Evolutionary conservation across 1,140 invertebrate genomes (phyloP).

Genomic region (Zaprionus inermis): DNA sequence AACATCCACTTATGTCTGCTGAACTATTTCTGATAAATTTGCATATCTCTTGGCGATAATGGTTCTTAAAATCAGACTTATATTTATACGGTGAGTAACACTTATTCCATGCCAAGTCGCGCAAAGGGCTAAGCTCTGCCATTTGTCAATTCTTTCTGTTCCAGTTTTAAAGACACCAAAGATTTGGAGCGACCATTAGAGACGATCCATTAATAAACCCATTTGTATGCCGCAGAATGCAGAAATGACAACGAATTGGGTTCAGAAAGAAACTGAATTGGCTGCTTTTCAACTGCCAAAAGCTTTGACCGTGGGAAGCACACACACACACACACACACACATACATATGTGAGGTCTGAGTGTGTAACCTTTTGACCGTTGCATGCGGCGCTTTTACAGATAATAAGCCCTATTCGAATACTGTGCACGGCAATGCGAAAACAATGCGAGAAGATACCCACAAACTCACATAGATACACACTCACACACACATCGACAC

Average conservation of each 20-base stretch:
- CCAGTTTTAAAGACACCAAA: not conserved
- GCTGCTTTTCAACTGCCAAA: conserved; percentile 4
- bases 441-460: conserved; percentile 21
- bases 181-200: not conserved
- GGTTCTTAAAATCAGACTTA: not conserved
- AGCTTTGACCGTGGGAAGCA: conserved; percentile 25
- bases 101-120: too few relatives aligned
- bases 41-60: not conserved
- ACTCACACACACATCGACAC: conserved; percentile 5
- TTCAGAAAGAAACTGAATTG: not conserved
- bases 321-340: not conserved
- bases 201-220: not conserved
- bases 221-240: not conserved
- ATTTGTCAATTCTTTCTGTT: not conserved
- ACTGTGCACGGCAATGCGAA: conserved; percentile 27
- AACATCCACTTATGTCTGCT: too few relatives aligned
- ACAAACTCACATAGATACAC: conserved; percentile 1
- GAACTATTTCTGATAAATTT: not conserved
- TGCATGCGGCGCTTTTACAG: conserved; percentile 14
- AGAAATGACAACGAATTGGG: not conserved
- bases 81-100: not conserved
- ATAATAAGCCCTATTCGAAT: conserved; percentile 40
- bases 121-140: not conserved
- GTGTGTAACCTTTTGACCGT: conserved; percentile 30
- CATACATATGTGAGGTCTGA: not conserved